Conservation (phyloP, 2,888 invertebrate genomes). For the Hesperia comma region DNA sequence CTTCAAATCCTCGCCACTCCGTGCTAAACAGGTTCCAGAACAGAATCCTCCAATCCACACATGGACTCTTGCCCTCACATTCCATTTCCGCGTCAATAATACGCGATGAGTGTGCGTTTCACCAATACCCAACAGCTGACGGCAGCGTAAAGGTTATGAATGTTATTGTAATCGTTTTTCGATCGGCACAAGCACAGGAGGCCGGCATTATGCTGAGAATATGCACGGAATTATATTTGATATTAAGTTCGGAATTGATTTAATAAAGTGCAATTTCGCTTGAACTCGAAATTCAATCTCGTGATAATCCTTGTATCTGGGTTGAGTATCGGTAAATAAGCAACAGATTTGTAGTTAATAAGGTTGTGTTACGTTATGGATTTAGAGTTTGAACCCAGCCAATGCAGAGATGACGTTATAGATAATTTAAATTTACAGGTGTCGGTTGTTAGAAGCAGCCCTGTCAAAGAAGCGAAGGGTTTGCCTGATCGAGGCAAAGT, state of each 20-base stretch:
- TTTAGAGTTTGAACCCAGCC: too few species aligned
- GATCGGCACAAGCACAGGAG: slow-evolving; percentile 23
- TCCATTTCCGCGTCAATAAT: slow-evolving; percentile 33
- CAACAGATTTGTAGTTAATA: too few species aligned
- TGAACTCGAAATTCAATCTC: not conserved
- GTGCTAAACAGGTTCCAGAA: not conserved
- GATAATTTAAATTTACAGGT: too few species aligned
- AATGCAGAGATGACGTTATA: too few species aligned
- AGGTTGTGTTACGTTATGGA: too few species aligned
- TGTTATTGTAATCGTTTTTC: slow-evolving; percentile 46
- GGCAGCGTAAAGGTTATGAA: slow-evolving; percentile 48
- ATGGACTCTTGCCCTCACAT: not conserved
- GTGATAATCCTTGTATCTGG: not conserved
- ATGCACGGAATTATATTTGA: slow-evolving; percentile 18
- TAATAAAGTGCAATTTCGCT: not conserved
- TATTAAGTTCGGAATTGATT: not conserved
- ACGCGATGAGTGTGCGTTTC: slow-evolving; percentile 44
- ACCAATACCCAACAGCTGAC: slow-evolving; percentile 49
- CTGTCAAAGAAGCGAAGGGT: too few species aligned
- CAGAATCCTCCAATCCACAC: not conserved
- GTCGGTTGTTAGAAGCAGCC: too few species aligned
- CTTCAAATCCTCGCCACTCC: too few species aligned
- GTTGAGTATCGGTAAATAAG: not conserved
- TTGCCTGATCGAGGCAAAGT: too few species aligned
- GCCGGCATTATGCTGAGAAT: slow-evolving; percentile 1